Percentiles rank a stretch among this genome's conserved stretches.
phyloP scores from a whole-genome alignment of 2,797 vertebrate species.

The Leptatherina wallacei region DNA sequence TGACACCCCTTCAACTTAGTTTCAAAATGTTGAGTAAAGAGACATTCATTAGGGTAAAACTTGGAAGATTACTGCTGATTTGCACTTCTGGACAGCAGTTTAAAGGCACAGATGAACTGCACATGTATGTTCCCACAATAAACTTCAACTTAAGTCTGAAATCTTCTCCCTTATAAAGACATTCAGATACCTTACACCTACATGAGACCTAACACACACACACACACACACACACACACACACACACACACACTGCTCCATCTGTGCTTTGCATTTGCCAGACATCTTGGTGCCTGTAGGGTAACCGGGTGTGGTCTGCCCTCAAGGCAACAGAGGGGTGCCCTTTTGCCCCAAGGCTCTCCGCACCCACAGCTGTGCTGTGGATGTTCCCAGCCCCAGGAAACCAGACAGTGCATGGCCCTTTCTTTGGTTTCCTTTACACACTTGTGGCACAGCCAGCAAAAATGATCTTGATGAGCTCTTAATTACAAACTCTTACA shows the following conservation, averaged over 20 bases:
- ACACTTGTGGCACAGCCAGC: conserved; percentile 25
- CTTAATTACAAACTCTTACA: conserved; percentile 43
- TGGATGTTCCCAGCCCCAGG: conserved; percentile 60
- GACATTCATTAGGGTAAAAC: too few species aligned
- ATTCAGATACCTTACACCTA: not conserved
- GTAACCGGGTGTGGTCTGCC: conserved; percentile 73
- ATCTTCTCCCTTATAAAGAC: not conserved
- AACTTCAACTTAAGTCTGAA: too few species aligned
- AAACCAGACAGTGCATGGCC: conserved; percentile 53
- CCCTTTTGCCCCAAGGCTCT: conserved; percentile 76
- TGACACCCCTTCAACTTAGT: too few species aligned
- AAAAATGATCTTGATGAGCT: conserved; percentile 59
- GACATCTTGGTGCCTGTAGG: conserved; percentile 66
- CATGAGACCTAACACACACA: not conserved
- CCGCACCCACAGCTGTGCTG: conserved; percentile 79
- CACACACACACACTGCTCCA: conserved; percentile 45
- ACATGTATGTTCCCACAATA: too few species aligned
- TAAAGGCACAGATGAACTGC: not conserved
- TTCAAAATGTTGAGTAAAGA: too few species aligned
- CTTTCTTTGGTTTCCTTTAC: conserved; percentile 62
- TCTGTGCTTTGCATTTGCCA: conserved; percentile 69
- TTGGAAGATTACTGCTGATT: too few species aligned
- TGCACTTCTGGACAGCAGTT: too few species aligned
- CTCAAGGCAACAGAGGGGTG: conserved; percentile 67
- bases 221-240: conserved; percentile 28